A percentile compares a stretch with the other conserved stretches of the same genome.
phyloP scores from a whole-genome alignment of 2,113 vertebrate species.

The Mixornis gularis region DNA sequence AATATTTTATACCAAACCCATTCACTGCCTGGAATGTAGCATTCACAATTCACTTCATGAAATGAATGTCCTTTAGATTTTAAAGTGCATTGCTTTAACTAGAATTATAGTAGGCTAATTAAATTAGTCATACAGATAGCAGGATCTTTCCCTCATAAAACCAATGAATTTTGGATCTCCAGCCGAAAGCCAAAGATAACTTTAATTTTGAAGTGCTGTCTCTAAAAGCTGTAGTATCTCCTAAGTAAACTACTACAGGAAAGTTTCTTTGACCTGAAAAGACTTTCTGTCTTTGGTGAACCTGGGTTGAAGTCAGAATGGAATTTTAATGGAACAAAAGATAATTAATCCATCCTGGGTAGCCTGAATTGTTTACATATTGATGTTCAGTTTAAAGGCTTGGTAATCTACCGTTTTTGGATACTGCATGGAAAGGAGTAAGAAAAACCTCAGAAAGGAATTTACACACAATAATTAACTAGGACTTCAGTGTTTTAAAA shows the following conservation, averaged over 20 bases:
- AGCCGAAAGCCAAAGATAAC: background rate
- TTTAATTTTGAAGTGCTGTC: background rate
- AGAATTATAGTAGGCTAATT: background rate
- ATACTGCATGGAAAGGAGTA: background rate
- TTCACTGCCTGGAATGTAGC: background rate
- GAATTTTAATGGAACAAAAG: background rate
- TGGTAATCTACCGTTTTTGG: background rate
- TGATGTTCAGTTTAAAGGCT: background rate
- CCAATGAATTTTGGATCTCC: background rate
- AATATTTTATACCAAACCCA: background rate
- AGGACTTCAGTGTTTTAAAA: background rate
- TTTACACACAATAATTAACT: background rate
- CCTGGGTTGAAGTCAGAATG: background rate
- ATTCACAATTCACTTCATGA: background rate
- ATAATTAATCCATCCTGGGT: background rate
- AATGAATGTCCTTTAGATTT: background rate
- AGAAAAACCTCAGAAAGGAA: background rate
- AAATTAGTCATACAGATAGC: background rate
- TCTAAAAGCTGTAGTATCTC: background rate
- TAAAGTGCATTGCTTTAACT: background rate
- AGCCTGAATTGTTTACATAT: background rate
- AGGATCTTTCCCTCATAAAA: background rate
- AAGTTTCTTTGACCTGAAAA: background rate
- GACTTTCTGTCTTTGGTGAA: background rate
- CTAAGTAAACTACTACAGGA: background rate